Evolutionary conservation across 2,797 vertebrate genomes (phyloP), one percentile per base, ranked within the genome.

Genomic region (Staurois parvus): DNA sequence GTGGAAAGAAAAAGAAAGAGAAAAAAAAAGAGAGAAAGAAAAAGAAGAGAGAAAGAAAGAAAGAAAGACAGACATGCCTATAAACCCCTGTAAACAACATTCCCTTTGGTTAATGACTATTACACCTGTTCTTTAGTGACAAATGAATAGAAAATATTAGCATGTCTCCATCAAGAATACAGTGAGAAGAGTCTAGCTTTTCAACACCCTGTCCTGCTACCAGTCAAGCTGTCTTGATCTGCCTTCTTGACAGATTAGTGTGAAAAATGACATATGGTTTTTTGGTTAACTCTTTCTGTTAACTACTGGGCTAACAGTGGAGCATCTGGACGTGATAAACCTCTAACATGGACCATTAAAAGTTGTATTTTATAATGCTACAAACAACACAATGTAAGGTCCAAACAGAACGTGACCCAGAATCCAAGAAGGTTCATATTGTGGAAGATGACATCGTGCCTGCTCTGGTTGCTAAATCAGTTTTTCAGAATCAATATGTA

Each of bases 201-300:
- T 84, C 48, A 84, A 70, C 74, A 77, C 82, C 74, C 45, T 37
- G 26, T 59, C 77, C 75, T 84, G 67, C 21, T 79, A 86, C 88
- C 89, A 89, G 85, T 84, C 88, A 88, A 88, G 81, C 88, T 90
- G 90, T 87, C 88, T 2, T 91, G 90, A 92, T 93, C 89, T 77
- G 88, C 45, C 29, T 30, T 76, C 64, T 76, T 76, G 76, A 84
- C 45, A 34, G 74, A 84, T 30, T 37, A 77, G 82, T 84, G 82
- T 84, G 74, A 84, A 84, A 77, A 72, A 77, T 62, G 75, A 26
- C 82, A 84, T 77, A 84, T 77, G 74, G 74, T 62, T 77, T 84
- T 37, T 70, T 82, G 26, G 26, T 64, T 82, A 82, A 82, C 70
- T 64, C 80, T 42, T 82, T 81, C 30, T 73, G 24, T n/a, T 62